phyloP scores from a whole-genome alignment of 2,888 invertebrate species.

The Erebia epiphron region DNA sequence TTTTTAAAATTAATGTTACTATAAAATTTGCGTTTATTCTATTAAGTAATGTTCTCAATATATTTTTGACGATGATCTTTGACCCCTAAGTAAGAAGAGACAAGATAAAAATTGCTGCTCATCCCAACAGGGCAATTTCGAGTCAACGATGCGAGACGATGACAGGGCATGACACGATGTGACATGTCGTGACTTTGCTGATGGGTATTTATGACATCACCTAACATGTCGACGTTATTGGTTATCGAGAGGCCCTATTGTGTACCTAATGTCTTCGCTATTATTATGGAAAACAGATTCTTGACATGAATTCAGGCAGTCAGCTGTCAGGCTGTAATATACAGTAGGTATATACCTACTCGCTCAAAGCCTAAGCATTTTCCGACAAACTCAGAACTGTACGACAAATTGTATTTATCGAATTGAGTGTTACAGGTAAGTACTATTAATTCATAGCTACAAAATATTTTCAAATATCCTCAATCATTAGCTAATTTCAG shows the following conservation, averaged over 20 bases:
- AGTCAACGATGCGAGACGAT: conserved; percentile 30
- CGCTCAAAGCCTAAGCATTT: not conserved
- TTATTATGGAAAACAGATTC: conserved; percentile 19
- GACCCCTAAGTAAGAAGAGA: not conserved
- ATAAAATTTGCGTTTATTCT: not conserved
- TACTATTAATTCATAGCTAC: too few species aligned
- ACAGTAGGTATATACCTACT: not conserved
- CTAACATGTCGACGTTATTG: conserved; percentile 27
- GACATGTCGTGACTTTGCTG: conserved; percentile 19
- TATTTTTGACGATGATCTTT: not conserved
- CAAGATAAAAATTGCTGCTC: conserved; percentile 13
- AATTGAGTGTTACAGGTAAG: too few species aligned
- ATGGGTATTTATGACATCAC: conserved; percentile 30
- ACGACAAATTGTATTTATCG: too few species aligned
- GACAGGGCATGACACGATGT: conserved; percentile 22
- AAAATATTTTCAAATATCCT: too few species aligned
- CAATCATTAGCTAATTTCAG: too few species aligned
- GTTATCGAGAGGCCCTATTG: conserved; percentile 24
- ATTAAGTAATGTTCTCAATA: not conserved
- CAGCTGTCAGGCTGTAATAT: not conserved
- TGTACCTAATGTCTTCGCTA: conserved; percentile 19
- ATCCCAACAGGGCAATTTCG: conserved; percentile 27
- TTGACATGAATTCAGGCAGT: conserved; percentile 10
- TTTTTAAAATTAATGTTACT: too few species aligned
- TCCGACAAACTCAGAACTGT: not conserved